Evolutionary conservation across 2,113 vertebrate species (phyloP).

Genomic region (Ctenomys sociabilis): DNA sequence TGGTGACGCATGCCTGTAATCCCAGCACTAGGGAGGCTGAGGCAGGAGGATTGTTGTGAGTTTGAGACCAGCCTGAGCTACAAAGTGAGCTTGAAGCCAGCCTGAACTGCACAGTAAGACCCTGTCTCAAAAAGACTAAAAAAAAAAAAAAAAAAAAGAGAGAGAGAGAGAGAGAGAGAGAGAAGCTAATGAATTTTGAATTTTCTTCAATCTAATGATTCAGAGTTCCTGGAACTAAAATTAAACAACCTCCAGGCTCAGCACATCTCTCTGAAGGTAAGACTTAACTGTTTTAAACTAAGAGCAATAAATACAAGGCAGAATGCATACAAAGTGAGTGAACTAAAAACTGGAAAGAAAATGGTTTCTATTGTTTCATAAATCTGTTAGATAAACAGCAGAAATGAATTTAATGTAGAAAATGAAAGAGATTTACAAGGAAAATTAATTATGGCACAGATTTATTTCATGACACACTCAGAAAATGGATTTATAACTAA

Average conservation of each 20-base stretch:
- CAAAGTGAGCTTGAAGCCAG: no score
- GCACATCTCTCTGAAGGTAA: constrained; percentile 46
- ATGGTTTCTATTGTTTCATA: constrained; percentile 39
- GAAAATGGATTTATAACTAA: constrained; percentile 28
- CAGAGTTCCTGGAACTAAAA: constrained; percentile 38
- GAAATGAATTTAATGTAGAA: constrained; percentile 51
- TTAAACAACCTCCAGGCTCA: constrained; percentile 44
- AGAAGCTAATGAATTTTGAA: constrained; percentile 41
- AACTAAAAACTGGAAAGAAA: constrained; percentile 46
- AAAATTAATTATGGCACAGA: constrained; percentile 12
- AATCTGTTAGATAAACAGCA: constrained; percentile 51
- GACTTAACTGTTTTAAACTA: constrained; percentile 50
- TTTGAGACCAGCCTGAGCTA: no score
- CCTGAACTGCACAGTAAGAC: no score
- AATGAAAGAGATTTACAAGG: neutral
- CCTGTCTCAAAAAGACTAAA: no score
- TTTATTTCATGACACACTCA: neutral
- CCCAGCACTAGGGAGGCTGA: no score
- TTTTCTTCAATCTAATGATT: constrained; percentile 22
- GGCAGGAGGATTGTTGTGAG: no score
- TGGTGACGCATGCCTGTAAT: no score
- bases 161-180: no score
- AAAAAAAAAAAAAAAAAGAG: no score
- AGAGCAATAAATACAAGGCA: constrained; percentile 53
- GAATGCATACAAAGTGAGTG: constrained; percentile 56